Evolutionary conservation across 1,140 invertebrate genomes (phyloP).

Genomic region (Andrena cerasifolii): DNA sequence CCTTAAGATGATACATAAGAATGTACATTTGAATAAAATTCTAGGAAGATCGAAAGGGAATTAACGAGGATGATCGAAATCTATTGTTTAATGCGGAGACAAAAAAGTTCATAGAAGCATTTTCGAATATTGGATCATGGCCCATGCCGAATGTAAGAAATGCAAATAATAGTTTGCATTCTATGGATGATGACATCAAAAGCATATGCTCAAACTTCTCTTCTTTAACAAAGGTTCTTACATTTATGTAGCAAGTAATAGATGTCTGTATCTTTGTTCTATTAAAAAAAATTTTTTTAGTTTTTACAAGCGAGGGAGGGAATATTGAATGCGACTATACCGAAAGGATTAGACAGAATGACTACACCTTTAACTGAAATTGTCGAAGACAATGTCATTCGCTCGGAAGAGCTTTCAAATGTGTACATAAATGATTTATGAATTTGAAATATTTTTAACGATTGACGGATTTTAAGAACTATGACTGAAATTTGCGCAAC

Average conservation of each 20-base stretch:
- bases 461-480: too few relatives aligned
- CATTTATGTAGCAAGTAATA: not conserved
- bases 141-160: not conserved
- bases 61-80: not conserved
- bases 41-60: conserved; percentile 11
- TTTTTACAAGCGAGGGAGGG: conserved; percentile 55
- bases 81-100: conserved; percentile 8
- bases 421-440: too few relatives aligned
- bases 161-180: not conserved
- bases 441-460: too few relatives aligned
- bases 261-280: not conserved
- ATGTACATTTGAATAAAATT: conserved; percentile 9
- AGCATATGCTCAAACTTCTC: conserved; percentile 47
- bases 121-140: conserved; percentile 26
- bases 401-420: conserved; percentile 60
- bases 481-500: too few relatives aligned
- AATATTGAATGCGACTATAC: conserved; percentile 48
- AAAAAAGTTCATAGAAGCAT: conserved; percentile 49
- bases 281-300: conserved; percentile 54
- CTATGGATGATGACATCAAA: conserved; percentile 49
- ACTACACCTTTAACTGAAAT: conserved; percentile 50
- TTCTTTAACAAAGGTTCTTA: conserved; percentile 54
- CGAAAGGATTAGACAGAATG: conserved; percentile 37
- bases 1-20: not conserved
- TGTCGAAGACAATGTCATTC: conserved; percentile 61